phyloP scores from a whole-genome alignment of 2,113 vertebrate species.

The Lepisosteus oculatus region DNA sequence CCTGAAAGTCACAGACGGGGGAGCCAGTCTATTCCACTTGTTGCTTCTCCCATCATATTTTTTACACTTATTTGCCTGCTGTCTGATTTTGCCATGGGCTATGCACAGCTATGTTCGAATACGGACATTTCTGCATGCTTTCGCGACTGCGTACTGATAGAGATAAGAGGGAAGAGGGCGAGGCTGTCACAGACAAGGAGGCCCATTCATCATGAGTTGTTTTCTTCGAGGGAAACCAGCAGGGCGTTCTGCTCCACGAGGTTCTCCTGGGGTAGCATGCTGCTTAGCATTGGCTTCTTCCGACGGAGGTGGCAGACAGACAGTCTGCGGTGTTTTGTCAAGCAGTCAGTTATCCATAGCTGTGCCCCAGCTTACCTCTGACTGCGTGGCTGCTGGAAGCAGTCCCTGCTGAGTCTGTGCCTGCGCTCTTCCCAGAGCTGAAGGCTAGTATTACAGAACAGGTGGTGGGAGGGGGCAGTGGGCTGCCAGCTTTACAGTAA shows the following conservation, averaged over 20 bases:
- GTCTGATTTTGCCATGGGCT: conserved; percentile 48
- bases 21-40: conserved; percentile 41
- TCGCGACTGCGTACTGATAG: conserved; percentile 46
- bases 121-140: conserved; percentile 37
- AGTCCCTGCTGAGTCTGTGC: too few species aligned
- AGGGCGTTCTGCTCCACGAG: neutral
- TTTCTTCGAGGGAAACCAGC: conserved; percentile 4
- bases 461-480: too few species aligned
- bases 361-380: neutral
- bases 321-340: too few species aligned
- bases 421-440: too few species aligned
- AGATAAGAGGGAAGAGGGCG: conserved; percentile 27
- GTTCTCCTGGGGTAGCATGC: neutral
- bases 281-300: neutral
- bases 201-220: neutral
- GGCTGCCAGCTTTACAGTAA: too few species aligned
- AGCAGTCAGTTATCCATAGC: neutral
- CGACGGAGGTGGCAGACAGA: too few species aligned
- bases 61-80: conserved; percentile 56
- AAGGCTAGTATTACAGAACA: too few species aligned
- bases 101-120: conserved; percentile 49
- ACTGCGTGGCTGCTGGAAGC: too few species aligned
- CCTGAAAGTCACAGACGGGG: conserved; percentile 57
- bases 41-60: conserved; percentile 50
- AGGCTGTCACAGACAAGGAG: conserved; percentile 1